Evolutionary conservation across 2,888 invertebrate species (phyloP).

Genomic region (Amiota minor): DNA sequence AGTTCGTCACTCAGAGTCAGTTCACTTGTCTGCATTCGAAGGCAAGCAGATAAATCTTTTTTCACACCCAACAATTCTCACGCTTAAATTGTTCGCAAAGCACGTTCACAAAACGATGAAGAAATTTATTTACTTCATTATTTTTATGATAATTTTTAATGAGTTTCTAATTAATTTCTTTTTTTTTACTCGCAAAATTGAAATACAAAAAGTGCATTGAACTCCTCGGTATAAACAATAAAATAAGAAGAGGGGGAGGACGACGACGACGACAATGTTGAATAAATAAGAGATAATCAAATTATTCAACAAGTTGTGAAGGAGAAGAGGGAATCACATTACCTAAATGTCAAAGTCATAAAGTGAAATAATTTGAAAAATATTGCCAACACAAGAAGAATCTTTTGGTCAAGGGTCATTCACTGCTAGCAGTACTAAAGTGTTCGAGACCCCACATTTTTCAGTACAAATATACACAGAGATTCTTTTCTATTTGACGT

Average conservation of each 20-base stretch:
- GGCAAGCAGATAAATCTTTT: background rate
- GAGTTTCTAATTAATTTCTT: constrained; percentile 59
- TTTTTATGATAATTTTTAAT: constrained; percentile 48
- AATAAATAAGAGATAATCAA: background rate
- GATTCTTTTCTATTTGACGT: background rate
- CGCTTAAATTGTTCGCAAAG: constrained; percentile 42
- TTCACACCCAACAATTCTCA: constrained; percentile 46
- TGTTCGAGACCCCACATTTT: background rate
- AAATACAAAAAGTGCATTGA: constrained; percentile 53
- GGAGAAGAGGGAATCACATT: background rate
- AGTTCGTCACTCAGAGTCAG: background rate
- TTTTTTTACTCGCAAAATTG: constrained; percentile 44
- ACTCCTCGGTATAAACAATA: constrained; percentile 48
- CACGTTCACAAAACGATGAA: constrained; percentile 44
- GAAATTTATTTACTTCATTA: constrained; percentile 34
- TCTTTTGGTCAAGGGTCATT: constrained; percentile 10
- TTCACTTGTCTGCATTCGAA: too few relatives aligned
- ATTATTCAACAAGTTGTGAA: background rate
- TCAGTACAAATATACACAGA: constrained; percentile 9
- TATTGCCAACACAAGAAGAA: constrained; percentile 36
- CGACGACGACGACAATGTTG: background rate
- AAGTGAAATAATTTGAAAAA: constrained; percentile 52
- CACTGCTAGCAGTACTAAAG: constrained; percentile 46
- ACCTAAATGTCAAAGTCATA: constrained; percentile 52
- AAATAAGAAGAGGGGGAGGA: background rate